Conservation (phyloP, 2,797 vertebrate species). For the Gallinago stenura region DNA sequence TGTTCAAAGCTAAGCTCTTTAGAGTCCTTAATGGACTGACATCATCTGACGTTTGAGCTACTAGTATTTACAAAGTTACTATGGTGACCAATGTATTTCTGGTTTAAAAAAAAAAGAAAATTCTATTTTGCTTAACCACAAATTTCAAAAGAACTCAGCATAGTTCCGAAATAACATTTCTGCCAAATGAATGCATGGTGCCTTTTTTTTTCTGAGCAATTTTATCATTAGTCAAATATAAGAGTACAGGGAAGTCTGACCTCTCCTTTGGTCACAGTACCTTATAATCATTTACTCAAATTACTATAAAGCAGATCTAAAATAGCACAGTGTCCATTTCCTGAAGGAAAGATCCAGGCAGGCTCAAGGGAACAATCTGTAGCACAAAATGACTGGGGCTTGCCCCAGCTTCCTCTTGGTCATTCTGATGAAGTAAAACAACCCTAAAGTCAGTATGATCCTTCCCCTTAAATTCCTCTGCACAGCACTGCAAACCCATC, state of each 20-base stretch:
- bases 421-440: neutral
- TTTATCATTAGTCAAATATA: neutral
- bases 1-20: neutral
- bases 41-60: neutral
- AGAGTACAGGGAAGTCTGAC: neutral
- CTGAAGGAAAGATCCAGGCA: neutral
- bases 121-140: constrained; percentile 56
- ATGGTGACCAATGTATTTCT: constrained; percentile 48
- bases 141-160: constrained; percentile 43
- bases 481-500: neutral
- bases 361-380: neutral
- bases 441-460: neutral
- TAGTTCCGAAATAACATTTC: neutral
- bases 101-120: constrained; percentile 12
- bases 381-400: neutral
- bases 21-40: too few species aligned
- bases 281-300: neutral
- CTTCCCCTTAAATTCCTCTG: neutral
- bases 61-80: constrained; percentile 57
- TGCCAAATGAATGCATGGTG: neutral
- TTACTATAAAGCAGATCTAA: neutral
- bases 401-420: neutral
- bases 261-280: neutral
- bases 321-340: neutral
- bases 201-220: neutral